Percentiles rank a stretch among this genome's conserved stretches.
These are phyloP conservation scores for Leuciscus waleckii DNA, from an alignment of 2,797 vertebrate genomes.

Conservation along the genomic window DNA sequence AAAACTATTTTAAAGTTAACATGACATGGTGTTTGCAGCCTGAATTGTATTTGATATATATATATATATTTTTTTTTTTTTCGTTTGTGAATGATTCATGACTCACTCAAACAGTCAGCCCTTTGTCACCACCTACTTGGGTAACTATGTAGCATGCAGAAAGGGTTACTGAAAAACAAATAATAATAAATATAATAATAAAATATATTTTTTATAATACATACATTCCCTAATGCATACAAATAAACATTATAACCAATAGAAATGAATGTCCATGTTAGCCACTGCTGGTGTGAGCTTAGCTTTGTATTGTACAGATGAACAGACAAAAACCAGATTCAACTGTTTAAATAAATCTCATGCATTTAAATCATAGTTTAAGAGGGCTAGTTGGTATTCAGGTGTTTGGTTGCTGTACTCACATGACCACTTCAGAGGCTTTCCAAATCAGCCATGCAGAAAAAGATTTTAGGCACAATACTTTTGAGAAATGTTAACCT, in stretches of 20 bases:
- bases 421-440: not conserved
- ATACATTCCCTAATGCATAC: not conserved
- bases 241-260: not conserved
- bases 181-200: not conserved
- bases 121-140: not conserved
- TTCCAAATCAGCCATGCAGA: not conserved
- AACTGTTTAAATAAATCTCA: constrained; percentile 19
- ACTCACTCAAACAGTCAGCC: not conserved
- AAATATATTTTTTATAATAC: not conserved
- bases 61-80: too few species aligned
- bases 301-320: not conserved
- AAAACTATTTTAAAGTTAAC: not conserved
- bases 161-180: not conserved
- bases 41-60: constrained; percentile 1
- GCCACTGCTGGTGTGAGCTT: not conserved
- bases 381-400: not conserved
- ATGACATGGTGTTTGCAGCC: not conserved
- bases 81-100: not conserved
- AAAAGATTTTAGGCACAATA: not conserved
- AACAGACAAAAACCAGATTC: not conserved
- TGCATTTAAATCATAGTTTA: constrained; percentile 20
- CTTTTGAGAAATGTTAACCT: constrained; percentile 27
- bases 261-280: not conserved
- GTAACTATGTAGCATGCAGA: not conserved
- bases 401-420: not conserved